A percentile compares a stretch with the other conserved stretches of the same genome.
phyloP scores from a whole-genome alignment of 2,888 invertebrate species.

The Caenorhabditis sp. region DNA sequence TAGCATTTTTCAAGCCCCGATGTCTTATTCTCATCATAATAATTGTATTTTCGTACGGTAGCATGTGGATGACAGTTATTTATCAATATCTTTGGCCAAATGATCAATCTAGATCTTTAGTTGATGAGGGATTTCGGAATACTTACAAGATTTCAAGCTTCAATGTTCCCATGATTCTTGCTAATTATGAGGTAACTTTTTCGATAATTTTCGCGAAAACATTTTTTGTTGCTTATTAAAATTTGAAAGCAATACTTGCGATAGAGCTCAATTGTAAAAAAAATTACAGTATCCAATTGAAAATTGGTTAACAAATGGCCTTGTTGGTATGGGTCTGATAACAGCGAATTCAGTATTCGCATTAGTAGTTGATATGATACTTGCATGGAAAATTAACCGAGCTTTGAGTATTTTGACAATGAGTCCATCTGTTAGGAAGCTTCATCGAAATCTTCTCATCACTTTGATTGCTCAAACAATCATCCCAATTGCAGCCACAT shows the following conservation, averaged over 20 bases:
- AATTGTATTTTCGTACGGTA: neutral
- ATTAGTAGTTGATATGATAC: neutral
- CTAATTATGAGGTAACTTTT: conserved; percentile 1
- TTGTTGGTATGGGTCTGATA: conserved; percentile 1
- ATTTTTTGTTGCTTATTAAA: too few relatives aligned
- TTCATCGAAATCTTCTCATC: conserved; percentile 9
- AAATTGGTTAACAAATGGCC: neutral
- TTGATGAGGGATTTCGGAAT: neutral
- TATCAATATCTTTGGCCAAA: conserved; percentile 2
- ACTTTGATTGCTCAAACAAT: conserved; percentile 12
- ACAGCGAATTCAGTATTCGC: neutral
- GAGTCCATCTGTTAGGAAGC: neutral
- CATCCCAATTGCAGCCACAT: conserved; percentile 7
- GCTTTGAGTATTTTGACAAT: neutral
- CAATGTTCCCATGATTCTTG: conserved; percentile 4
- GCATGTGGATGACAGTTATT: neutral
- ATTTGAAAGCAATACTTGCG: too few relatives aligned
- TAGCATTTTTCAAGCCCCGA: conserved; percentile 1
- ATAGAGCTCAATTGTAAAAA: too few relatives aligned
- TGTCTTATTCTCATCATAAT: neutral
- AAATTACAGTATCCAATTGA: neutral
- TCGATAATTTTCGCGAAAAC: too few relatives aligned
- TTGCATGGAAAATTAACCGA: neutral
- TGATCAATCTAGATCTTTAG: neutral
- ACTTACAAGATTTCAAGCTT: neutral